Base-by-base conservation (phyloP, 2,113 vertebrate genomes). In the Triplophysa rosa region DNA sequence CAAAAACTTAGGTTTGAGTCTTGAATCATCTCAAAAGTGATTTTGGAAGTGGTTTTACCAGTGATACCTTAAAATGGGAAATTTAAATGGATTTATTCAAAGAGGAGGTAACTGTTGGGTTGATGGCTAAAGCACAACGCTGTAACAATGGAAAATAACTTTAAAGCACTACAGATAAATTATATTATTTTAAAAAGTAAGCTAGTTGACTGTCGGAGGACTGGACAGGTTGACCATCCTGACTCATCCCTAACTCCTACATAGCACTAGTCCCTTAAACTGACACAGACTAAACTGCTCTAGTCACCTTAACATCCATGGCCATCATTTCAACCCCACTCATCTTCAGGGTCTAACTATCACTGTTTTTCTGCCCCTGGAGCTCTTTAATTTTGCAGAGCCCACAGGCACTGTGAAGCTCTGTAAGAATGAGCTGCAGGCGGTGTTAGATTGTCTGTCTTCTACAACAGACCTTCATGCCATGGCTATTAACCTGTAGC, bases 331-430 rank as follows among this genome's bases (percentile, higher is more conserved):
- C 21, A 21, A 62, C 5, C 5, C n/a, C 47, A 17, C n/a, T 71
- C 29, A 42, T 24, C 59, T 64, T 64, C 33, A 71, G 59, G 67
- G 67, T 71, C 47, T 63, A 79, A 24, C 16, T 14, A 54, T 67
- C n/a, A 13, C 29, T 58, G 52, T 13, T 49, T 58, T 49, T 70
- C 23, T 24, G 1, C 40, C 40, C 42, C 29, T 72, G n/a, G 19
- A 49, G 67, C 54, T 47, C 8, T 49, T 62, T 21, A 6, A 54
- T 61, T 19, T 10, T 40, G 67, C 14, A 17, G 75, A 56, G 64
- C 42, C 45, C n/a, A 54, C 19, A 67, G 63, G 47, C 26, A 67
- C 19, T 9, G 49, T 45, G 8, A 67, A 49, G 42, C n/a, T 49
- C 66, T 62, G 58, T 8, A 8, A 77, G 49, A 37, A 62, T 11